These are phyloP conservation scores for Patella caerulea DNA, from an alignment of 2,888 invertebrate genomes.

Conservation along the genomic window DNA sequence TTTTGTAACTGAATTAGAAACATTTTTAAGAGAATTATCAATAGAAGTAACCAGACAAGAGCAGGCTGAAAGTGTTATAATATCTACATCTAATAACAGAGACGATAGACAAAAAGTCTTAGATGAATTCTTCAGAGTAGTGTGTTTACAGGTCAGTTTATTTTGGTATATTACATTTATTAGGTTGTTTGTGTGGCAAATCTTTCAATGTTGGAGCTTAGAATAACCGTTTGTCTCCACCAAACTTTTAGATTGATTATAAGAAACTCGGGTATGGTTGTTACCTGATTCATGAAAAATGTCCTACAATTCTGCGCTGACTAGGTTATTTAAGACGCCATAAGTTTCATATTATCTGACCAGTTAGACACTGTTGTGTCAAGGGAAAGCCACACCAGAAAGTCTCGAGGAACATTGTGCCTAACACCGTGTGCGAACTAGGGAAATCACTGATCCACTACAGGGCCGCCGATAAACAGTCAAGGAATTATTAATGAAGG, in stretches of 20 bases:
- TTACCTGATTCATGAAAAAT: no score
- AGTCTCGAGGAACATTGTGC: no score
- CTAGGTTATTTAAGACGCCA: no score
- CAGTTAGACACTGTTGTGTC: no score
- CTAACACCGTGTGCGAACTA: no score
- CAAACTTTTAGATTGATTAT: background rate
- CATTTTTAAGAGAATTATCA: constrained; percentile 42
- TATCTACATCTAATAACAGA: constrained; percentile 56
- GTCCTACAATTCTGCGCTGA: no score
- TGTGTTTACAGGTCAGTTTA: constrained; percentile 51
- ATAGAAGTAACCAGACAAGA: constrained; percentile 39
- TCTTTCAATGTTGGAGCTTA: background rate
- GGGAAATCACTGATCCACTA: no score
- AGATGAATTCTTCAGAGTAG: constrained; percentile 59
- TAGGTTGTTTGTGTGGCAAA: background rate
- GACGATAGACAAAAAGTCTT: constrained; percentile 58
- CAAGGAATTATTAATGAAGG: no score
- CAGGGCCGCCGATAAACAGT: no score
- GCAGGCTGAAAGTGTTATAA: constrained; percentile 46
- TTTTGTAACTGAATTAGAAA: constrained; percentile 43
- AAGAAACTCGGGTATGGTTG: background rate
- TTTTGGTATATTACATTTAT: background rate
- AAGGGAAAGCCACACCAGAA: no score
- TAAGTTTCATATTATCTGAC: no score
- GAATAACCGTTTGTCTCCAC: no score